Percentiles rank a stretch among this genome's conserved stretches.
Conservation (phyloP, 2,113 vertebrate species). For the Gymnarchus niloticus region DNA sequence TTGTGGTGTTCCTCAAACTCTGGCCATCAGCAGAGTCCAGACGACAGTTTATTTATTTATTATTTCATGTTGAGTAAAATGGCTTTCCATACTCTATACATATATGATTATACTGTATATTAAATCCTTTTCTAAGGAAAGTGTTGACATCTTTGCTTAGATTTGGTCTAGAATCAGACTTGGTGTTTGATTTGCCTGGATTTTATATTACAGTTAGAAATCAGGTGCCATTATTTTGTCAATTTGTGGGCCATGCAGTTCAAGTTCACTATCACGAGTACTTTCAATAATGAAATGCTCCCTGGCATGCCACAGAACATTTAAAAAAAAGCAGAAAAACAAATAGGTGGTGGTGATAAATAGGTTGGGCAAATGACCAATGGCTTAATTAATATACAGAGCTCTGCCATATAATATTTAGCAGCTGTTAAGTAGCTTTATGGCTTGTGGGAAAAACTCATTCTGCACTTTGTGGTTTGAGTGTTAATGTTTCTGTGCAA, state of each 20-base stretch:
- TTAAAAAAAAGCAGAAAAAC: neutral
- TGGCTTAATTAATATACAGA: no score
- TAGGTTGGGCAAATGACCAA: neutral
- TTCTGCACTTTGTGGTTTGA: neutral
- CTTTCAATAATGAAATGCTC: neutral
- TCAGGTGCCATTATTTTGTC: neutral
- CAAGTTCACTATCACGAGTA: neutral
- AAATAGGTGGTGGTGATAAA: no score
- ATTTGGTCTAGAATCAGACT: no score
- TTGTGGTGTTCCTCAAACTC: no score
- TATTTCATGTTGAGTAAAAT: no score
- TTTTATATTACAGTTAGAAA: neutral
- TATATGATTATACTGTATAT: no score
- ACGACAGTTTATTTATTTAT: no score
- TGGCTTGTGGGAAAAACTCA: neutral
- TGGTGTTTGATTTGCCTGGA: neutral
- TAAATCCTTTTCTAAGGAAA: no score
- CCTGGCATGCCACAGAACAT: neutral
- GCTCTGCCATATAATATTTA: no score
- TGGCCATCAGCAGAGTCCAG: no score
- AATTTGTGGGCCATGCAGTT: neutral
- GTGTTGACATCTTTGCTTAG: no score
- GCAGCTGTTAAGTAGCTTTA: neutral
- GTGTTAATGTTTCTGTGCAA: neutral
- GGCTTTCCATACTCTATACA: no score